Evolutionary conservation across 2,888 invertebrate species (phyloP), one percentile per base, ranked within the genome.

Genomic region (Coleophora deauratella): DNA sequence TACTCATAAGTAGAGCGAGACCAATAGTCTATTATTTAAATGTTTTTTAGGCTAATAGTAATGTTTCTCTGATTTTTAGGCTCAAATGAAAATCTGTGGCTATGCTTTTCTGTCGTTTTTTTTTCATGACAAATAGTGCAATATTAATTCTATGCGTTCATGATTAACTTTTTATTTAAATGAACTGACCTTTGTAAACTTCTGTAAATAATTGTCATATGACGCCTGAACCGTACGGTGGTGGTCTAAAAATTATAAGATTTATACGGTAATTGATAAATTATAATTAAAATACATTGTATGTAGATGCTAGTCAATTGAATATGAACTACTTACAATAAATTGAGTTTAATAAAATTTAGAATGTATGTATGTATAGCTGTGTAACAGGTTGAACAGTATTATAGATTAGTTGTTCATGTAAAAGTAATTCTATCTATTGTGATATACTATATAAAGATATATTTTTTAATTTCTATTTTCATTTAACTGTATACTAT

Each of bases 251-350:
- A 31, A 9, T 31, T 3, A 31, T n/a, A 31, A n/a, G 51, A 52
- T 58, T 58, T 54, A 45, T 52, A 62, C 59, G 58, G 57, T 53
- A 55, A 58, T 61, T 21, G 21, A 21, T 21, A 21, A 21, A 21
- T 21, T 21, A 21, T 21, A 21, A 21, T 21, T 21, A 21, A 21
- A 21, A 4, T 21, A 21, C 6, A 21, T 21, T 21, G 21, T 66
- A 69, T 69, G 72, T 81, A 80, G 77, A 80, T 78, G 72, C 82
- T 84, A 84, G 82, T 84, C 82, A 84, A 77, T 75, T 78, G 67
- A 72, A 75, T 71, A 72, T 62, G 21, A 21, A 21, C 21, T 72
- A 74, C 66, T 10, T 70, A 70, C 62, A 72, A 60, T 66, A 60
- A 59, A 69, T 72, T 70, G 68, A 69, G 73, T 72, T 66, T 60